phyloP scores from a whole-genome alignment of 2,113 vertebrate genomes.

The Ursus arctos region DNA sequence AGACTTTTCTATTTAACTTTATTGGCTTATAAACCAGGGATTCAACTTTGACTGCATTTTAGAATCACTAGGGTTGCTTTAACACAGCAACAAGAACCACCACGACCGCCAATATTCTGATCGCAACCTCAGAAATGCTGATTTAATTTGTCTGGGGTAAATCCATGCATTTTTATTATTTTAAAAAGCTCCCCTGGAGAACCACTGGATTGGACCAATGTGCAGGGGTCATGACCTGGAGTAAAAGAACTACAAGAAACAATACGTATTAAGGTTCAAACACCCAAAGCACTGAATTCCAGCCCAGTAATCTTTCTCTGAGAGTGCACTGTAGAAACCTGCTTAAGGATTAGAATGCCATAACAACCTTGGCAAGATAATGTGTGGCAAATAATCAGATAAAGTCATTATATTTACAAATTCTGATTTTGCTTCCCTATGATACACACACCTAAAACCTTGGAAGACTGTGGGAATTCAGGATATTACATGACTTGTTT shows the following conservation, averaged over 20 bases:
- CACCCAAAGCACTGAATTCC: neutral
- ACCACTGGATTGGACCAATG: neutral
- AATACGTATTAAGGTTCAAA: neutral
- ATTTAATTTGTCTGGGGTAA: neutral
- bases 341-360: neutral
- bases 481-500: neutral
- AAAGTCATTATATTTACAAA: neutral
- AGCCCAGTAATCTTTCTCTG: neutral
- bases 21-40: neutral
- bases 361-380: neutral
- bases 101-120: neutral
- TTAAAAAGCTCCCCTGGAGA: neutral
- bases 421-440: constrained; percentile 11
- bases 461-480: neutral
- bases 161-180: neutral
- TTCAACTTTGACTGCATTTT: neutral
- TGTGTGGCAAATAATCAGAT: neutral
- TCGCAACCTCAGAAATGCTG: neutral
- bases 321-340: neutral
- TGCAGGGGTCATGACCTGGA: neutral
- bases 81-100: neutral
- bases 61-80: neutral
- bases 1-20: constrained; percentile 12
- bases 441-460: neutral
- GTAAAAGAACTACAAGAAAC: neutral